phyloP scores from a whole-genome alignment of 2,113 vertebrate species.

The Heterotis niloticus region DNA sequence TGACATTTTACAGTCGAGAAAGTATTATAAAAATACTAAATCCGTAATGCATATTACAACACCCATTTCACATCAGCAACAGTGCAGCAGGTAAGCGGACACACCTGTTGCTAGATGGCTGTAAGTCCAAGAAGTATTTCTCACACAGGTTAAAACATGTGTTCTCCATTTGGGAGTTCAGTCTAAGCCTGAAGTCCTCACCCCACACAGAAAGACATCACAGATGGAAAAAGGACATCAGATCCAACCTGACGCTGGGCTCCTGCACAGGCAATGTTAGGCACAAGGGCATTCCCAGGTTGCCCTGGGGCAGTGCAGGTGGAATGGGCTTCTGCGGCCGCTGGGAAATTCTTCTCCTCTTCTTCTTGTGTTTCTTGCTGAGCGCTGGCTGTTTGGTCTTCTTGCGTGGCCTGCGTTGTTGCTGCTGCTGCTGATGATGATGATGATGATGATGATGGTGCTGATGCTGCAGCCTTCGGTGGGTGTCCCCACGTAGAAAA shows the following conservation, averaged over 20 bases:
- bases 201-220: too few relatives aligned
- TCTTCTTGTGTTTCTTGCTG: conserved; percentile 99
- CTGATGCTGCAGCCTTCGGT: conserved; percentile 92
- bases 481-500: conserved; percentile 92
- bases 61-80: too few relatives aligned
- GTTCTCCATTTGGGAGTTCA: not conserved
- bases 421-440: conserved; percentile 85
- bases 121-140: too few relatives aligned
- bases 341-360: conserved; percentile 85
- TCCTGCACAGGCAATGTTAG: conserved; percentile 82
- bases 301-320: conserved; percentile 92
- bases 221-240: not conserved
- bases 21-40: too few relatives aligned
- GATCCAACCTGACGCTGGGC: conserved; percentile 78
- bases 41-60: too few relatives aligned
- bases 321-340: conserved; percentile 97
- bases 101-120: too few relatives aligned
- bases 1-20: too few relatives aligned
- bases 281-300: conserved; percentile 93
- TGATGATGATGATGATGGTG: conserved; percentile 87
- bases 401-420: conserved; percentile 96
- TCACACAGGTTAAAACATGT: too few relatives aligned
- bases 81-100: too few relatives aligned
- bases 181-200: not conserved
- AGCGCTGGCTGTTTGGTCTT: conserved; percentile 98